Percentiles rank a stretch among this genome's conserved stretches.
phyloP scores from a whole-genome alignment of 2,113 vertebrate species.

The Sylvia atricapilla region DNA sequence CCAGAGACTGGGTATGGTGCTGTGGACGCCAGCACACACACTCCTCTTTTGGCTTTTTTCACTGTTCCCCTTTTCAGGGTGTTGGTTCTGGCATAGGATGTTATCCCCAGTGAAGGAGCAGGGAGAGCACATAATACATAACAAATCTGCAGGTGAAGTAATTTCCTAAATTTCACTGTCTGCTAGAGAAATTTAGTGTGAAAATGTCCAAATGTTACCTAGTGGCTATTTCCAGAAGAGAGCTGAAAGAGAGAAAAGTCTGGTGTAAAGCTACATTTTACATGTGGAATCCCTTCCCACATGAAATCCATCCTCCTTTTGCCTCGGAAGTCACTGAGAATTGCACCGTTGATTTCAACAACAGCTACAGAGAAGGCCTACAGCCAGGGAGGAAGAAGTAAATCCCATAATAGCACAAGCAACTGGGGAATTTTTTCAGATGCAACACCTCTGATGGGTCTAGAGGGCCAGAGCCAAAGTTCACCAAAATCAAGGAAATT shows the following conservation, averaged over 20 bases:
- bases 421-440: background rate
- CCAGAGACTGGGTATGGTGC: background rate
- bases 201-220: background rate
- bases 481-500: background rate
- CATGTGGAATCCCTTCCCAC: accelerated
- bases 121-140: background rate
- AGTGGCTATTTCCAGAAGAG: background rate
- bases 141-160: background rate
- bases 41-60: background rate
- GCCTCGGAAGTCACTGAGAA: background rate
- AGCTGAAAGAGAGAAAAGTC: background rate
- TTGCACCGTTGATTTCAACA: background rate
- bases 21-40: background rate
- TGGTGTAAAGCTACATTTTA: background rate
- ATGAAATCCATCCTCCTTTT: background rate
- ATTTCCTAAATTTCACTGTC: background rate
- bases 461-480: background rate
- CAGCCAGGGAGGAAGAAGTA: background rate
- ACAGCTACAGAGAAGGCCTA: background rate
- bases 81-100: background rate
- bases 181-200: background rate
- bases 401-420: background rate
- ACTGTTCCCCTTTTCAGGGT: background rate
- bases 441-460: background rate
- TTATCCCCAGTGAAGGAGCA: background rate